These are phyloP conservation scores for Tetranychus truncatus DNA, from an alignment of 2,888 invertebrate species.

Conservation along the genomic window DNA sequence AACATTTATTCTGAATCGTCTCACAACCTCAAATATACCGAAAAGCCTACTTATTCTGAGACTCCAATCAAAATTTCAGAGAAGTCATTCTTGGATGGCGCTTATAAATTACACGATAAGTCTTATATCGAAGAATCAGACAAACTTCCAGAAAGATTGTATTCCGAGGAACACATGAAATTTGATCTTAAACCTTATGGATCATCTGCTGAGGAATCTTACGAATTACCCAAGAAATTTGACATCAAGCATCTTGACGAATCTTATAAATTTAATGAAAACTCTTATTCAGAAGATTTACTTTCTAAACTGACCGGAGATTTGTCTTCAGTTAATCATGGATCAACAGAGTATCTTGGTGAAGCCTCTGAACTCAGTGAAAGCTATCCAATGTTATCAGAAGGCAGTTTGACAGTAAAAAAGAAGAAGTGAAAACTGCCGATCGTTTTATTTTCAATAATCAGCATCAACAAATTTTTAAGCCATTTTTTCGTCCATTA, in stretches of 20 bases:
- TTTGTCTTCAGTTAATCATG: not conserved
- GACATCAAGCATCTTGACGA: not conserved
- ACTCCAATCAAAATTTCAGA: not conserved
- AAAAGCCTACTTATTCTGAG: not conserved
- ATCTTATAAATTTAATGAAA: not conserved
- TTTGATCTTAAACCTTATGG: not conserved
- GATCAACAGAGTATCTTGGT: not conserved
- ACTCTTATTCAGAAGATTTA: not conserved
- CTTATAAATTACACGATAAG: not conserved
- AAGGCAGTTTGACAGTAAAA: not conserved
- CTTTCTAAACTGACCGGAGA: not conserved
- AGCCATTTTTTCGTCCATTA: too few relatives aligned
- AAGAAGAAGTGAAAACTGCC: not conserved
- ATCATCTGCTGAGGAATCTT: not conserved
- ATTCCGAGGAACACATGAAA: not conserved
- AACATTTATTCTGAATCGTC: not conserved
- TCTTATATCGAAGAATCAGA: not conserved
- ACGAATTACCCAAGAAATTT: not conserved
- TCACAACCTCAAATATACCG: not conserved
- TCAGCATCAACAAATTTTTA: not conserved
- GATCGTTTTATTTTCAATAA: not conserved
- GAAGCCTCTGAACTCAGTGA: not conserved
- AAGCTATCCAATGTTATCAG: not conserved
- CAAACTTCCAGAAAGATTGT: not conserved
- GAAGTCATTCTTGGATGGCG: not conserved